Conservation (phyloP, 2,888 invertebrate species). For the Lasioglossum calceatum region DNA sequence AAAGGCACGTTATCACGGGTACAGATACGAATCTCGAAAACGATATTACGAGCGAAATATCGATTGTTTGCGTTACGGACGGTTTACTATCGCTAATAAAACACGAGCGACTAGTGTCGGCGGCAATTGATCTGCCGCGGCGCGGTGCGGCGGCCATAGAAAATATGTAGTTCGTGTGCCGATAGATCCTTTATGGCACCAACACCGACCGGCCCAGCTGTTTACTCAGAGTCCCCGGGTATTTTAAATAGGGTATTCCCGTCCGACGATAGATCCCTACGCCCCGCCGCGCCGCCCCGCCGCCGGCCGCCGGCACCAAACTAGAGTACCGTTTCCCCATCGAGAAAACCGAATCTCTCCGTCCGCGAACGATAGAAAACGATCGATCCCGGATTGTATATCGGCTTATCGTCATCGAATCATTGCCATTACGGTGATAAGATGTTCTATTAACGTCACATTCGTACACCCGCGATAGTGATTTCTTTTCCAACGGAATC, state of each 20-base stretch:
- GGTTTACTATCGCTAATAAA: constrained; percentile 79
- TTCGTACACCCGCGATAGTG: constrained; percentile 25
- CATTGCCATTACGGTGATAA: constrained; percentile 36
- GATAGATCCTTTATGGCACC: constrained; percentile 58
- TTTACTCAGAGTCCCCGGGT: constrained; percentile 40
- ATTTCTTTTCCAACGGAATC: neutral
- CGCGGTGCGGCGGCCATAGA: constrained; percentile 51
- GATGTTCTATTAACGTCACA: constrained; percentile 21
- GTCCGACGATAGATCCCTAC: constrained; percentile 5
- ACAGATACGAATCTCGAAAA: constrained; percentile 74
- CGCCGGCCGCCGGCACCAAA: neutral
- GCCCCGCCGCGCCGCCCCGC: neutral
- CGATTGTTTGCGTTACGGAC: constrained; percentile 74
- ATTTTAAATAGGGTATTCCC: constrained; percentile 50
- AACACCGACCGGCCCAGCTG: constrained; percentile 39
- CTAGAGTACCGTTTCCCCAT: neutral
- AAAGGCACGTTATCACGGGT: constrained; percentile 70
- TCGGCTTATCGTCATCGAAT: constrained; percentile 42
- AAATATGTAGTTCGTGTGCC: constrained; percentile 35
- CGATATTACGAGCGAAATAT: constrained; percentile 73
- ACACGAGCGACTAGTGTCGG: constrained; percentile 75
- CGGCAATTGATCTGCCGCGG: constrained; percentile 74
- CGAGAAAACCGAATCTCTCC: neutral
- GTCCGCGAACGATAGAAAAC: neutral
- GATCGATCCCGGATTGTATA: constrained; percentile 20